Conservation (phyloP, 35 echinoderm and acorn worm species). For the Eucidaris tribuloides region DNA sequence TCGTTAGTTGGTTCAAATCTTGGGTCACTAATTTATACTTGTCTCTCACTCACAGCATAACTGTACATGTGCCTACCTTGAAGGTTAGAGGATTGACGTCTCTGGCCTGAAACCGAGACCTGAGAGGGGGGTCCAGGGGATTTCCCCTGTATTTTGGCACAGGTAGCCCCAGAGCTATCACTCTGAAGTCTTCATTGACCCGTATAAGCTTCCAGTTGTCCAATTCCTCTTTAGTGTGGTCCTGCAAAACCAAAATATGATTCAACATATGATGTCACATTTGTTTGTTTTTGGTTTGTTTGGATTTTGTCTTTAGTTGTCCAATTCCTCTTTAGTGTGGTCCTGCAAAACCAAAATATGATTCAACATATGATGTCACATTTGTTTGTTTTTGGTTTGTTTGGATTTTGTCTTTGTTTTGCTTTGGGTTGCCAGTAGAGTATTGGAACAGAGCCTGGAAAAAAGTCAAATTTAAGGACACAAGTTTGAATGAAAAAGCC, state of each 20-base stretch:
- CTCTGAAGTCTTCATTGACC: slow-evolving; percentile 93
- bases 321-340: slow-evolving; percentile 87
- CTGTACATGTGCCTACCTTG: slow-evolving; percentile 49
- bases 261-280: not conserved
- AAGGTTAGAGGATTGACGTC: slow-evolving; percentile 88
- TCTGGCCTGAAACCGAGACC: slow-evolving; percentile 94
- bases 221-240: slow-evolving; percentile 91
- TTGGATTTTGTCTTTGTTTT: slow-evolving; percentile 68
- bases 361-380: not conserved
- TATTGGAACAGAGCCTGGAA: no score
- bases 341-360: slow-evolving; percentile 48
- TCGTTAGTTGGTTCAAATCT: not conserved
- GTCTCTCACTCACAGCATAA: not conserved
- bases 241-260: slow-evolving; percentile 36
- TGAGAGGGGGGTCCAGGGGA: slow-evolving; percentile 87
- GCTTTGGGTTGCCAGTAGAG: no score
- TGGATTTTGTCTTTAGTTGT: slow-evolving; percentile 71
- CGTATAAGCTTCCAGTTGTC: slow-evolving; percentile 79
- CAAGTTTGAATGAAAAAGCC: no score
- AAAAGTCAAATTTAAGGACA: no score
- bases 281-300: no score
- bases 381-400: no score
- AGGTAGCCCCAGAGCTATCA: slow-evolving; percentile 92
- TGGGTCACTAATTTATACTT: no score
- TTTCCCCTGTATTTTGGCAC: slow-evolving; percentile 92